Conservation (phyloP, 2,113 vertebrate species). For the Limanda limanda region DNA sequence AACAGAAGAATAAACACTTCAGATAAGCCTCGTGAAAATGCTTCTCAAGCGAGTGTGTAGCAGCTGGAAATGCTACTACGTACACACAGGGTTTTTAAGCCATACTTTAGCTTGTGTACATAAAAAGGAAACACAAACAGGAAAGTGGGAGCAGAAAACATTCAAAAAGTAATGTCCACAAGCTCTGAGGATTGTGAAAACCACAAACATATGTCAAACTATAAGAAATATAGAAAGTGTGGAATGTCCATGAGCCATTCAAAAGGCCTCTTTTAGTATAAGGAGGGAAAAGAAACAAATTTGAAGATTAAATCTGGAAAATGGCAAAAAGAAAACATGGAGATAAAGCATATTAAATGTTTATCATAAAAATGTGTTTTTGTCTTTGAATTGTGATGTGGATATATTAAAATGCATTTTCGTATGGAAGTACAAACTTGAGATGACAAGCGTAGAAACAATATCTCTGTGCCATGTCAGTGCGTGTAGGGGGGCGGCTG, state of each 20-base stretch:
- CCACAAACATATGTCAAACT: background rate
- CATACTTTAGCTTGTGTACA: background rate
- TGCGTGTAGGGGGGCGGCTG: background rate
- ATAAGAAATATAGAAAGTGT: background rate
- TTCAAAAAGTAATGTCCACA: background rate
- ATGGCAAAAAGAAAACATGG: background rate
- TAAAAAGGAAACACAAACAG: background rate
- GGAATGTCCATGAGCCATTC: background rate
- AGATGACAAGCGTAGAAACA: background rate
- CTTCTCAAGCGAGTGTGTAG: background rate
- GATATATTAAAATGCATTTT: background rate
- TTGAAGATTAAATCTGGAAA: background rate
- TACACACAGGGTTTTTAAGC: background rate
- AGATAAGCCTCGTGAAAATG: constrained; percentile 17
- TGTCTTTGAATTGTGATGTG: no score
- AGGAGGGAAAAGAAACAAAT: background rate
- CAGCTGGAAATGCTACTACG: background rate
- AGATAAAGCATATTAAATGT: no score
- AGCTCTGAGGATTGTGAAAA: background rate
- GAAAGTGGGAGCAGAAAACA: background rate
- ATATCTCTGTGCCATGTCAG: background rate
- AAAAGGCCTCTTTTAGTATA: background rate
- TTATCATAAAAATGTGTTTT: no score
- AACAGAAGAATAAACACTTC: constrained; percentile 47
- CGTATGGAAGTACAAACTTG: background rate